A percentile compares a stretch with the other conserved stretches of the same genome.
Evolutionary conservation across 2,888 invertebrate genomes (phyloP).

Genomic region (Corythucha ciliata): DNA sequence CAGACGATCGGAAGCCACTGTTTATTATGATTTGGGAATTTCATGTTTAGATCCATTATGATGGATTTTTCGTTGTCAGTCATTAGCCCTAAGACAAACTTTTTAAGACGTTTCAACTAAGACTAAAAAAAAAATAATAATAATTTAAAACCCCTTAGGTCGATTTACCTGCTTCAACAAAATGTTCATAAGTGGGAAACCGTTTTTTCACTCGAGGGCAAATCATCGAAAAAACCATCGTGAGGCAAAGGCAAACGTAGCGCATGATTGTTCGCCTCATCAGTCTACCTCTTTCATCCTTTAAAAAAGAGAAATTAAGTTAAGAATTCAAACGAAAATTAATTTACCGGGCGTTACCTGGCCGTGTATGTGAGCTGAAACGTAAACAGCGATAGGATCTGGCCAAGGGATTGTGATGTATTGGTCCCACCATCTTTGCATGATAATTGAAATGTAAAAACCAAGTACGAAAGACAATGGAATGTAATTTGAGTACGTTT

Average conservation of each 20-base stretch:
- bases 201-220: constrained; percentile 81
- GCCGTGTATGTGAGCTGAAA: constrained; percentile 72
- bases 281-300: constrained; percentile 69
- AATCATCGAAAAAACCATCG: constrained; percentile 77
- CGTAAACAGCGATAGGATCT: constrained; percentile 76
- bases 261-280: constrained; percentile 76
- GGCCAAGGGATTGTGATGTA: constrained; percentile 77
- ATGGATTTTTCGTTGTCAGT: constrained; percentile 72
- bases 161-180: constrained; percentile 63
- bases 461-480: constrained; percentile 88
- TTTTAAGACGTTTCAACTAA: neutral
- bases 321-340: neutral
- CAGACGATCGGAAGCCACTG: constrained; percentile 88
- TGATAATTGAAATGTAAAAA: constrained; percentile 87
- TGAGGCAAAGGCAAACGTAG: constrained; percentile 74
- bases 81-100: constrained; percentile 51
- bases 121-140: neutral
- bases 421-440: constrained; percentile 88
- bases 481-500: constrained; percentile 75
- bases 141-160: constrained; percentile 9
- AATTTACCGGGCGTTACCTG: constrained; percentile 42
- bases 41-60: constrained; percentile 64
- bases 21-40: constrained; percentile 76
- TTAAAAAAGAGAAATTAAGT: constrained; percentile 11
- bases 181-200: constrained; percentile 72